These are phyloP conservation scores for Setipinna tenuifilis DNA, from an alignment of 2,797 vertebrate genomes.

Conservation along the genomic window DNA sequence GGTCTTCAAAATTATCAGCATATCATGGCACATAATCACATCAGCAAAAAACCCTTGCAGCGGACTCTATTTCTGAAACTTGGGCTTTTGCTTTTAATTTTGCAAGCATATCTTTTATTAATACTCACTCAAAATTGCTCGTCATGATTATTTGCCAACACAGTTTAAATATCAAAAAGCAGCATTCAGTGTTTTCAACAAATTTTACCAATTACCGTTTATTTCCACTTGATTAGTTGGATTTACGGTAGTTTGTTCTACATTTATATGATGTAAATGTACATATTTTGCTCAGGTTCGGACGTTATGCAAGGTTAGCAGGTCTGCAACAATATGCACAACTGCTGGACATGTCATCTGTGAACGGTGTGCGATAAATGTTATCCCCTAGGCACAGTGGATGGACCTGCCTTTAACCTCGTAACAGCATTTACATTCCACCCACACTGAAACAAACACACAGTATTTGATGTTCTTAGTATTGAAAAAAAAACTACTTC, in stretches of 20 bases:
- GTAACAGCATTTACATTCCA: neutral
- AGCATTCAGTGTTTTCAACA: neutral
- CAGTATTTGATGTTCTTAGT: conserved; percentile 7
- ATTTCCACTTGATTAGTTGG: neutral
- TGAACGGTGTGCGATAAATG: neutral
- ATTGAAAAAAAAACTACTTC: neutral
- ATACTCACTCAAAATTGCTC: neutral
- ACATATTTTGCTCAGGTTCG: conserved; percentile 22
- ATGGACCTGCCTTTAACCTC: conserved; percentile 6
- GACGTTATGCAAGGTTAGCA: conserved; percentile 19
- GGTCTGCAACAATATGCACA: conserved; percentile 10
- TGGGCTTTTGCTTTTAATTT: neutral
- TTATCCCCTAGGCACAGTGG: neutral
- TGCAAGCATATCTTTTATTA: neutral
- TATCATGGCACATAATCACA: neutral
- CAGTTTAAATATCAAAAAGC: neutral
- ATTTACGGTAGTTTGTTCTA: neutral
- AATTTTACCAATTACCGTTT: neutral
- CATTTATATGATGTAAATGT: neutral
- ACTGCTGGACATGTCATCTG: neutral
- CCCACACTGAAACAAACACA: neutral
- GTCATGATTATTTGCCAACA: neutral
- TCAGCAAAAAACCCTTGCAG: neutral
- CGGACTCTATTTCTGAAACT: neutral
- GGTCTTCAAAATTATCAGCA: conserved; percentile 8